Evolutionary conservation across 2,888 invertebrate species (phyloP).

Genomic region (Caenorhabditis drosophilae): DNA sequence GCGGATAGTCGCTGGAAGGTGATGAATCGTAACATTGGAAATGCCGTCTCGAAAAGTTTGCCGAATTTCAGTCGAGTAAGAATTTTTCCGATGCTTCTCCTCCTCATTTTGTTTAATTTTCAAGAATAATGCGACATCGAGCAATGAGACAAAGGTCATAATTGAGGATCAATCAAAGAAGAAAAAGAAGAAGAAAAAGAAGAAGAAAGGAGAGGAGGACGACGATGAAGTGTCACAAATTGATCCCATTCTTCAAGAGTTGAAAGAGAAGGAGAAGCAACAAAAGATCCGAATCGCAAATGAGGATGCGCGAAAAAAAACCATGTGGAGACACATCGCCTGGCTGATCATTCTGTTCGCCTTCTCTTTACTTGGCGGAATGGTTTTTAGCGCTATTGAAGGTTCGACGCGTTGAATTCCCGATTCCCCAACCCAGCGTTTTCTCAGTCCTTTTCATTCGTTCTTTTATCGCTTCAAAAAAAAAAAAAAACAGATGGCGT

Average conservation of each 20-base stretch:
- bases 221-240: constrained; percentile 33
- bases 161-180: constrained; percentile 29
- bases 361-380: constrained; percentile 52
- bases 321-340: constrained; percentile 51
- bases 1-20: constrained; percentile 49
- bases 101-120: too few relatives aligned
- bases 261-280: constrained; percentile 31
- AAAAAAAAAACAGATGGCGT: not conserved
- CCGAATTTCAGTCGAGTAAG: constrained; percentile 45
- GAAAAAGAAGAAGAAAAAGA: constrained; percentile 44
- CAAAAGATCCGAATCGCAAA: constrained; percentile 44
- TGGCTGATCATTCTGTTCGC: constrained; percentile 53
- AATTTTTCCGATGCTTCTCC: not conserved
- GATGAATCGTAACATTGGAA: constrained; percentile 43
- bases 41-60: constrained; percentile 50
- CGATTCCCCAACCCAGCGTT: too few relatives aligned
- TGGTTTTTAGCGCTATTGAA: constrained; percentile 58
- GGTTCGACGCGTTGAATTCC: too few relatives aligned
- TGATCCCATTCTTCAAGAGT: constrained; percentile 26
- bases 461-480: not conserved
- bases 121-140: not conserved
- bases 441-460: not conserved
- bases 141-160: constrained; percentile 24
- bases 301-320: constrained; percentile 49
- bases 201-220: constrained; percentile 22